Evolutionary conservation across 2,888 invertebrate species (phyloP).

Genomic region (Melieria crassipennis): DNA sequence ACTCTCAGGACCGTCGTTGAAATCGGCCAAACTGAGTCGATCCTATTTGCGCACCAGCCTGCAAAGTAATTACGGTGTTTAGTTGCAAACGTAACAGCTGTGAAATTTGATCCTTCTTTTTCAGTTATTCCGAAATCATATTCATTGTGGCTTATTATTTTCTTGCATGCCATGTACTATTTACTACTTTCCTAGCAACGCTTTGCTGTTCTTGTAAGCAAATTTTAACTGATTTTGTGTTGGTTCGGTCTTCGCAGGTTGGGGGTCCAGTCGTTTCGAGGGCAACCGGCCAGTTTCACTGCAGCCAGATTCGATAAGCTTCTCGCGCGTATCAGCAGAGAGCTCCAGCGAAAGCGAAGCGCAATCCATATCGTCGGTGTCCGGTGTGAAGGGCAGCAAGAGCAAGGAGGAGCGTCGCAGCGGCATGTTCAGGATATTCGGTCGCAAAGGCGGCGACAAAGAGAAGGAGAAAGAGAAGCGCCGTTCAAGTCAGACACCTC

Average conservation of each 20-base stretch:
- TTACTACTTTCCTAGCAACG: background rate
- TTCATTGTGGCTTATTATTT: background rate
- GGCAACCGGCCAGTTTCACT: conserved; percentile 62
- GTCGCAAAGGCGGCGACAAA: conserved; percentile 62
- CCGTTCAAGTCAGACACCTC: conserved; percentile 61
- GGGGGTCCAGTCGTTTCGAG: conserved; percentile 64
- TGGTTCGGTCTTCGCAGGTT: conserved; percentile 52
- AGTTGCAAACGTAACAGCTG: background rate
- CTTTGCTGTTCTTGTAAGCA: background rate
- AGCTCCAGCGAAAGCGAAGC: conserved; percentile 67
- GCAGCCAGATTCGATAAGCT: conserved; percentile 59
- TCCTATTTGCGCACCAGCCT: conserved; percentile 63
- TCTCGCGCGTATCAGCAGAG: conserved; percentile 62
- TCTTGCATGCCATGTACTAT: background rate
- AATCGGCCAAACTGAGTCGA: conserved; percentile 58
- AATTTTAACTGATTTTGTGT: conserved; percentile 16
- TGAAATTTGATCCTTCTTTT: background rate
- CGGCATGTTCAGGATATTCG: conserved; percentile 65
- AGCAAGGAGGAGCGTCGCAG: conserved; percentile 64
- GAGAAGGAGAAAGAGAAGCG: conserved; percentile 58
- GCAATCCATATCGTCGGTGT: conserved; percentile 65
- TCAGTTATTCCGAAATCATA: background rate
- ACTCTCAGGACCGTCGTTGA: conserved; percentile 45
- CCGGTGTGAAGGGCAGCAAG: conserved; percentile 60
- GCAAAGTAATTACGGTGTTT: conserved; percentile 55